Evolutionary conservation across 1,140 invertebrate genomes (phyloP).

Genomic region (Leptopilina boulardi): DNA sequence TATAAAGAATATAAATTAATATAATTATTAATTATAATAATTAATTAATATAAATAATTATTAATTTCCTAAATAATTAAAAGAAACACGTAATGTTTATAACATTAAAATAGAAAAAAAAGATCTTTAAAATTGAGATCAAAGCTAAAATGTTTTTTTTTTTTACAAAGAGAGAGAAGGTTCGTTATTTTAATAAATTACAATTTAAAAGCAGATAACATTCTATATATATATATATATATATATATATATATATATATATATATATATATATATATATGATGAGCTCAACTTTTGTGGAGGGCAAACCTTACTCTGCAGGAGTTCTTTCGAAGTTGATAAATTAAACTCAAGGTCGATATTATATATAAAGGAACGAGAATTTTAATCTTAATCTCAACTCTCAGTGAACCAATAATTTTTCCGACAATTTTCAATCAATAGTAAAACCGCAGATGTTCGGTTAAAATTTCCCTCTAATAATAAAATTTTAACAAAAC

Average conservation of each 20-base stretch:
- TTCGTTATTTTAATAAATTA: neutral
- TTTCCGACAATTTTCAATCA: slow-evolving; percentile 27
- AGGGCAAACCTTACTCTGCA: neutral
- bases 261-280: too few species aligned
- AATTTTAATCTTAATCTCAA: slow-evolving; percentile 26
- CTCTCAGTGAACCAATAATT: neutral
- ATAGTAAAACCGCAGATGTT: neutral
- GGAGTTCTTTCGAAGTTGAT: slow-evolving; percentile 16
- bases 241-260: too few species aligned
- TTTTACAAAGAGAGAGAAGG: too few species aligned
- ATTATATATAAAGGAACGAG: neutral
- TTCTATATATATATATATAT: too few species aligned
- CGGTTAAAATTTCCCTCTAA: neutral
- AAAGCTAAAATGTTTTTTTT: neutral
- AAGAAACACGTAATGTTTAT: too few species aligned
- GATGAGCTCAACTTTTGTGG: neutral
- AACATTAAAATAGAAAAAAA: neutral
- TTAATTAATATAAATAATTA: too few species aligned
- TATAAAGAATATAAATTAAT: too few species aligned
- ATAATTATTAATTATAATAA: too few species aligned
- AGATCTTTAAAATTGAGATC: neutral
- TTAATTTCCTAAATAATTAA: too few species aligned
- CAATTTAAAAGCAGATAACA: neutral
- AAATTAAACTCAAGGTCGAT: slow-evolving; percentile 23
- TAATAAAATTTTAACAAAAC: too few species aligned